Evolutionary conservation across 2,113 vertebrate genomes (phyloP).

Genomic region (Cercocebus atys): DNA sequence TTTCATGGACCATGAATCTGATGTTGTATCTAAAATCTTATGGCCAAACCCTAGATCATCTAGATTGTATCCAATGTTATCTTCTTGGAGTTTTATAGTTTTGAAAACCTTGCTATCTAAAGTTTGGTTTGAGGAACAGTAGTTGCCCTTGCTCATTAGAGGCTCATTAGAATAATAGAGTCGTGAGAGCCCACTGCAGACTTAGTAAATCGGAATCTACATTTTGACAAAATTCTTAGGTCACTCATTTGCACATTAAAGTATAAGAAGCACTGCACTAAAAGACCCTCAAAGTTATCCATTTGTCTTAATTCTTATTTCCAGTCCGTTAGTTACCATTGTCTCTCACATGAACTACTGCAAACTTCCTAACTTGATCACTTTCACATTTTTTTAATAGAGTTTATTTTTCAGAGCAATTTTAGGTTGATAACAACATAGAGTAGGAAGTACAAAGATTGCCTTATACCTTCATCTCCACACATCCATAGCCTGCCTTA

Average conservation of each 20-base stretch:
- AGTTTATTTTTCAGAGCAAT: neutral
- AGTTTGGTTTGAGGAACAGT: neutral
- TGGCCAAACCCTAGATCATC: no score
- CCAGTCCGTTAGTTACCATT: neutral
- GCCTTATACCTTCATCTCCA: no score
- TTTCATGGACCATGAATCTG: no score
- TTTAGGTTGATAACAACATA: neutral
- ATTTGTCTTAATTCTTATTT: neutral
- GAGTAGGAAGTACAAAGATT: neutral
- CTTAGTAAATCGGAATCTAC: neutral
- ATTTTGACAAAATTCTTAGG: neutral
- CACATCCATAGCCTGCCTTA: no score
- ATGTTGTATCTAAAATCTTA: no score
- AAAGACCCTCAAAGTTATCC: neutral
- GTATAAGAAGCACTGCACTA: neutral
- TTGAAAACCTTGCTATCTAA: neutral
- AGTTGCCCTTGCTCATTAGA: neutral
- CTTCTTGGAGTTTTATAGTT: no score
- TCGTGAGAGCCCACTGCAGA: neutral
- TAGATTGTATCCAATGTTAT: no score
- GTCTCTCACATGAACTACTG: neutral
- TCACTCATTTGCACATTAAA: neutral
- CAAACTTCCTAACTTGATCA: neutral
- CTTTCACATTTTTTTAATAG: neutral
- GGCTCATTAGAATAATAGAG: neutral